These are phyloP conservation scores for Asteroscopus sphinx DNA, from an alignment of 2,888 invertebrate genomes.

Conservation along the genomic window DNA sequence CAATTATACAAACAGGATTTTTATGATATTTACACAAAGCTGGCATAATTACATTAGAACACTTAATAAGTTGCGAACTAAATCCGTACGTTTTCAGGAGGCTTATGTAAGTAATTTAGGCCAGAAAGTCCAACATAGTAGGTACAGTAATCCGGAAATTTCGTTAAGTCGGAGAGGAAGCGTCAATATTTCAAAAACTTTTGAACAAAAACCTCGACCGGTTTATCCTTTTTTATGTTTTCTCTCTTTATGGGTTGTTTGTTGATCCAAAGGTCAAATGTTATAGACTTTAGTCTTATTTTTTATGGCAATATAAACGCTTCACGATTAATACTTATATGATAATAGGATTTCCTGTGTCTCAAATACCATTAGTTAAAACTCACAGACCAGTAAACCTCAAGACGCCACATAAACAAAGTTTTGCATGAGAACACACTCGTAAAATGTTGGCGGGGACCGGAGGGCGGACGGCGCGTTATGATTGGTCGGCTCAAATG, in stretches of 20 bases:
- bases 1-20: conserved; percentile 13
- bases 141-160: conserved; percentile 12
- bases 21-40: conserved; percentile 15
- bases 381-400: no score
- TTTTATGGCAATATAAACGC: background rate
- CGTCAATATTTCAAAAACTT: conserved; percentile 39
- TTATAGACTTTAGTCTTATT: background rate
- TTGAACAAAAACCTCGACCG: conserved; percentile 1
- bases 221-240: conserved; percentile 9
- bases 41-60: conserved; percentile 40
- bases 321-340: background rate
- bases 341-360: no score
- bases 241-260: conserved; percentile 2
- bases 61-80: conserved; percentile 24
- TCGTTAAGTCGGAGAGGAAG: conserved; percentile 13
- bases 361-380: no score
- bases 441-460: no score
- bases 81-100: conserved; percentile 35
- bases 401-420: no score
- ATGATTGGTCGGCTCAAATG: no score
- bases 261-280: background rate
- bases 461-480: no score
- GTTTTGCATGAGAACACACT: no score
- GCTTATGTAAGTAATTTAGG: conserved; percentile 32
- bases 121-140: conserved; percentile 7